phyloP scores from a whole-genome alignment of 2,797 vertebrate species.

The Trachurus trachurus region DNA sequence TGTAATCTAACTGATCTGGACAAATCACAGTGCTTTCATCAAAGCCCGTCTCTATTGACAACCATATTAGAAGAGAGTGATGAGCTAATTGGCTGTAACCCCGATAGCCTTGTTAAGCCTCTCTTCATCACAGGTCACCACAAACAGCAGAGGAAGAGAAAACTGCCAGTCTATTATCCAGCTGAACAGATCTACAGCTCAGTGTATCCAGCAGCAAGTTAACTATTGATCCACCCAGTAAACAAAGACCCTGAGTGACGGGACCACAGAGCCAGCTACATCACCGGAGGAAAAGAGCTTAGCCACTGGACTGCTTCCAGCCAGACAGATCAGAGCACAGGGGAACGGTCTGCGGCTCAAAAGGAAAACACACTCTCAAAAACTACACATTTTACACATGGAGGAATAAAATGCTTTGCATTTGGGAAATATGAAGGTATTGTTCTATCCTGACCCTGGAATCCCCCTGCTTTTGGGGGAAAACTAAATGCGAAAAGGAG shows the following conservation, averaged over 20 bases:
- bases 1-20: constrained; percentile 48
- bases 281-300: constrained; percentile 67
- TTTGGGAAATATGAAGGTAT: constrained; percentile 50
- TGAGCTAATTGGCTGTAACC: constrained; percentile 68
- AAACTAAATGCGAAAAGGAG: constrained; percentile 44
- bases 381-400: constrained; percentile 45
- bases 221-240: constrained; percentile 76
- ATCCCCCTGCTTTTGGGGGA: constrained; percentile 54
- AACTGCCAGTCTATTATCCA: constrained; percentile 59
- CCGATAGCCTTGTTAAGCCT: constrained; percentile 49
- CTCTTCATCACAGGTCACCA: constrained; percentile 55
- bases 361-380: constrained; percentile 54
- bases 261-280: constrained; percentile 71
- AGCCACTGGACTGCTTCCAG: constrained; percentile 76
- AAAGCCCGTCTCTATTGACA: constrained; percentile 55
- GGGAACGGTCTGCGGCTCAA: constrained; percentile 67
- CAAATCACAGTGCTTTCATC: constrained; percentile 58
- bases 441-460: constrained; percentile 71
- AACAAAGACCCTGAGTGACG: constrained; percentile 76
- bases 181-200: constrained; percentile 54
- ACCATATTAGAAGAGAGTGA: constrained; percentile 59
- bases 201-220: constrained; percentile 67
- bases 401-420: constrained; percentile 59
- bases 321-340: constrained; percentile 73
- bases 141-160: constrained; percentile 49